Conservation (phyloP, 2,797 vertebrate genomes). For the Periophthalmus magnuspinnatus region DNA sequence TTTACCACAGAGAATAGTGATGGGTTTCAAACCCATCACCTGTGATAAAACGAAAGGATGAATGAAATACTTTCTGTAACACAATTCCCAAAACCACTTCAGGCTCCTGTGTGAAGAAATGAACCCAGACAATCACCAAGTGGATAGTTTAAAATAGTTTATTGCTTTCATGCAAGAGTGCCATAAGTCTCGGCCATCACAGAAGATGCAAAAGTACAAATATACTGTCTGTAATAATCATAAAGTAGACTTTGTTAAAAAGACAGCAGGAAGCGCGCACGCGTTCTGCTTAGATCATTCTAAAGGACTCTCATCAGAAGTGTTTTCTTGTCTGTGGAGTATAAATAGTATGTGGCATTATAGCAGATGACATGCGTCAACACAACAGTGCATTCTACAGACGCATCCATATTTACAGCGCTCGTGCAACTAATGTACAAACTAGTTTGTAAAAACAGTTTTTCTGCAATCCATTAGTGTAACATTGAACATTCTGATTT, state of each 20-base stretch:
- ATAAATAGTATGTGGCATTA: constrained; percentile 54
- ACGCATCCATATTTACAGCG: constrained; percentile 62
- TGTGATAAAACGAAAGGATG: too few species aligned
- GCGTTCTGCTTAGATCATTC: constrained; percentile 19
- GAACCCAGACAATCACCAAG: neutral
- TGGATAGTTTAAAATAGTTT: constrained; percentile 83
- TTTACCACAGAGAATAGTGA: too few species aligned
- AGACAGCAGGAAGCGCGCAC: constrained; percentile 33
- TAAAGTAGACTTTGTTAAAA: constrained; percentile 74
- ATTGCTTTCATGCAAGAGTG: constrained; percentile 87
- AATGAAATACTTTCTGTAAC: too few species aligned
- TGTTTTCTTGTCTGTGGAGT: constrained; percentile 9
- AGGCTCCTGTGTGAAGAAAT: neutral
- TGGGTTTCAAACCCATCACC: too few species aligned
- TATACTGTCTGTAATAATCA: constrained; percentile 65
- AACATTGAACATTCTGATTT: neutral
- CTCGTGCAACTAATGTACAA: constrained; percentile 67
- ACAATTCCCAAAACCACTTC: too few species aligned
- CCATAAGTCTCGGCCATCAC: constrained; percentile 78
- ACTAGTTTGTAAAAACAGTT: neutral
- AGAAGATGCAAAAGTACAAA: constrained; percentile 84
- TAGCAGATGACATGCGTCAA: constrained; percentile 81
- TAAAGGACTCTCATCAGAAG: neutral
- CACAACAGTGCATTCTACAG: constrained; percentile 70
- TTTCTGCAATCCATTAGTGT: neutral